Conservation (phyloP, 2,797 vertebrate genomes). For the Hylomyscus alleni region DNA sequence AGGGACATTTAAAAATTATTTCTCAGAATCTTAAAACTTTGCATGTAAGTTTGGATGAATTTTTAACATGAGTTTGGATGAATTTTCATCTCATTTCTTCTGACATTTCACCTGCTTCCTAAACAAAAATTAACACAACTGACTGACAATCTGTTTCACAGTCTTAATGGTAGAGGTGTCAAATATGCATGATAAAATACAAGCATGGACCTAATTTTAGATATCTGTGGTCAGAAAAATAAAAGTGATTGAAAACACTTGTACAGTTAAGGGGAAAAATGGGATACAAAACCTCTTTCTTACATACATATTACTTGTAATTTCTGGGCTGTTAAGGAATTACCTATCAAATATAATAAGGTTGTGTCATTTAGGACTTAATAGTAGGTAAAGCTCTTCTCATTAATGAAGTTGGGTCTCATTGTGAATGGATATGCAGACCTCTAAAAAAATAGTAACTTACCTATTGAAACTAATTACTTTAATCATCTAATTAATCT, state of each 20-base stretch:
- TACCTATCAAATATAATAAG: not conserved
- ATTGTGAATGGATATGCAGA: not conserved
- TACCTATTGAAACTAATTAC: not conserved
- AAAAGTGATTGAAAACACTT: not conserved
- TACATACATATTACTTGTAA: not conserved
- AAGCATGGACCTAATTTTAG: not conserved
- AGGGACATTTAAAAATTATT: not conserved
- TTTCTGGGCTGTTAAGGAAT: not conserved
- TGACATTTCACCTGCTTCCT: not conserved
- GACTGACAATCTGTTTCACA: not conserved
- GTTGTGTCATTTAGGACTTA: rapidly evolving
- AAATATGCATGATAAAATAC: not conserved
- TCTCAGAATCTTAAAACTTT: not conserved
- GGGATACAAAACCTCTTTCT: not conserved
- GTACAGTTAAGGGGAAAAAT: not conserved
- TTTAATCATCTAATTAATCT: not conserved
- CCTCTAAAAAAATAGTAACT: not conserved
- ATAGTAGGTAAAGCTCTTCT: not conserved
- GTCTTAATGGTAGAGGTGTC: not conserved
- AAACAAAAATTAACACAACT: not conserved
- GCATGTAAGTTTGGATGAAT: not conserved
- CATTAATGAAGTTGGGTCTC: not conserved
- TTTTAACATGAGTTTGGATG: not conserved
- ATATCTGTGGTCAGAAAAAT: not conserved
- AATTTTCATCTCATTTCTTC: not conserved